Evolutionary conservation across 2,888 invertebrate species (phyloP), one percentile per base, ranked within the genome.

Genomic region (Cremastinae sp.): DNA sequence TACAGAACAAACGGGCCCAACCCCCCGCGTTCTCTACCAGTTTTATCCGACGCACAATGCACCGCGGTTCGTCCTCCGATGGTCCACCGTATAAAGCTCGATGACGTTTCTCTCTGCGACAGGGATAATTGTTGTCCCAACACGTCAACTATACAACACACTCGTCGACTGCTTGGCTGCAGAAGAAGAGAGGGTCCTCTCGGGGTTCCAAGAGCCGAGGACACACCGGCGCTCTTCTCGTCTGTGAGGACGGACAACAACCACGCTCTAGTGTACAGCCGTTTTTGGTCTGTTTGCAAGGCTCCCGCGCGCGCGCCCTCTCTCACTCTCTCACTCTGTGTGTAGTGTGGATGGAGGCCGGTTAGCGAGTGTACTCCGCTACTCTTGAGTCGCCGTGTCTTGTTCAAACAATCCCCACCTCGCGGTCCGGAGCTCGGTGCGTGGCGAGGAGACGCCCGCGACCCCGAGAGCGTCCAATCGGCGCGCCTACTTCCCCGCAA

Each of bases 281-380:
- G 56, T 65, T 65, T 65, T 65, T 55, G 1, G 79, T 78, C 79
- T 81, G 77, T 82, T 82, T 82, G 79, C 69, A 47, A 78, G 81
- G 64, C 69, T 53, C 61, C 28, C 80, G 75, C 58, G 77, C 76
- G 78, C 76, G 70, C 78, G 71, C 76, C 76, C 76, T 80, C 80
- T 78, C 80, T 80, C 83, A 81, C 83, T 81, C 79, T 75, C 81
- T 79, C 85, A 81, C 85, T 86, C 83, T 82, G 84, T 87, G 86
- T 85, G 85, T 79, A 84, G 85, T 85, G 83, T 85, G 87, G 88
- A 87, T 86, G 88, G 86, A 85, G 85, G 88, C 88, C 87, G 88
- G 86, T 86, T 84, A 85, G 84, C 89, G 88, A 89, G 88, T 89
- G 89, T 88, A 86, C 88, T 86, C 87, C 82, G 87, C 83, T 83